Percentiles rank a stretch among this genome's conserved stretches.
These are phyloP conservation scores for Metaphire vulgaris DNA, from an alignment of 1,140 invertebrate species.

Conservation along the genomic window DNA sequence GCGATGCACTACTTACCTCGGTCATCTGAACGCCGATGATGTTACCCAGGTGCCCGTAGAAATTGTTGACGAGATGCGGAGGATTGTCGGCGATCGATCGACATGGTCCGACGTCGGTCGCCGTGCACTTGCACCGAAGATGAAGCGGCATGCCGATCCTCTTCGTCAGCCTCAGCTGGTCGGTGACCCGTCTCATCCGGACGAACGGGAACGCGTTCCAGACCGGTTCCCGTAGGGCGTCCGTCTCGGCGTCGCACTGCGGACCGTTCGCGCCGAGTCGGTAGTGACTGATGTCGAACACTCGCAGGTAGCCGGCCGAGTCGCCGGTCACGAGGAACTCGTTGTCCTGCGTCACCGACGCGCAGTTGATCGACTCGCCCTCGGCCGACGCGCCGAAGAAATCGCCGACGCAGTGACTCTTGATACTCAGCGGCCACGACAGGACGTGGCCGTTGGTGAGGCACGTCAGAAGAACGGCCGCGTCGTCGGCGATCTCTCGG, in stretches of 20 bases:
- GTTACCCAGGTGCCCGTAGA: slow-evolving; percentile 16
- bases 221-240: slow-evolving; percentile 2
- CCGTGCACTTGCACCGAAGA: slow-evolving; percentile 7
- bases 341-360: neutral
- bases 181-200: neutral
- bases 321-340: slow-evolving; percentile 25
- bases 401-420: slow-evolving; percentile 17
- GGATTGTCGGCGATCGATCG: neutral
- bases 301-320: slow-evolving; percentile 21
- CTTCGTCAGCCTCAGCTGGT: neutral
- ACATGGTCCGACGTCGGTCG: neutral
- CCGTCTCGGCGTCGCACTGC: neutral
- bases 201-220: slow-evolving; percentile 24
- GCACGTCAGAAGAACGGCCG: slow-evolving; percentile 12
- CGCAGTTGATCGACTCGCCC: slow-evolving; percentile 3
- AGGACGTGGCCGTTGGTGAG: slow-evolving; percentile 18
- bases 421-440: slow-evolving; percentile 13
- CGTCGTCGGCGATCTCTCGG: neutral
- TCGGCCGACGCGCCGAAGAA: slow-evolving; percentile 11
- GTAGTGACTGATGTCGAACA: slow-evolving; percentile 25
- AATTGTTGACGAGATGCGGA: slow-evolving; percentile 23
- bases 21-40: slow-evolving; percentile 18
- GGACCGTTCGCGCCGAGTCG: neutral
- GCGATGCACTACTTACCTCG: too few species aligned
- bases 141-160: slow-evolving; percentile 5